Evolutionary conservation across 2,888 invertebrate genomes (phyloP).

Genomic region (Synanthedon formicaeformis): DNA sequence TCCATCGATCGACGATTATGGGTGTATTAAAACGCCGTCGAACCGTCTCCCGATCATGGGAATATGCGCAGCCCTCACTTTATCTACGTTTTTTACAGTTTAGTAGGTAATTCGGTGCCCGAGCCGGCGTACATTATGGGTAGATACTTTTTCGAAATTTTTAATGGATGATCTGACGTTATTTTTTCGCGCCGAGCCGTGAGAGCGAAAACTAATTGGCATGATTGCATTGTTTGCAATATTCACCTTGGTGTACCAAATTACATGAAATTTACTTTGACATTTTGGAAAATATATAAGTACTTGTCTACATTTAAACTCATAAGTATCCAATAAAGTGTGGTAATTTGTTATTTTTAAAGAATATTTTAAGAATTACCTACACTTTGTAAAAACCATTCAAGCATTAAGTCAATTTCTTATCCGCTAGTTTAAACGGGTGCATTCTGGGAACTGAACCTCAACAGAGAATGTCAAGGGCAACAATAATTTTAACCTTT

Average conservation of each 20-base stretch:
- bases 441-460: too few species aligned
- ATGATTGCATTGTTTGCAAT: not conserved
- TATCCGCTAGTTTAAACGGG: too few species aligned
- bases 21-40: conserved; percentile 60
- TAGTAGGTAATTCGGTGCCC: conserved; percentile 62
- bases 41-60: conserved; percentile 57
- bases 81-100: conserved; percentile 63
- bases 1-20: conserved; percentile 58
- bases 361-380: too few species aligned
- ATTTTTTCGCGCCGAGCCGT: conserved; percentile 28
- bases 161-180: conserved; percentile 30
- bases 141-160: conserved; percentile 28
- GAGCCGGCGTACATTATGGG: conserved; percentile 46
- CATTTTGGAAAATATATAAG: not conserved
- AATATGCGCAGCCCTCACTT: conserved; percentile 47
- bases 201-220: conserved; percentile 18
- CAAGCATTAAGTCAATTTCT: too few species aligned
- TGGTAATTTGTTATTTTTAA: too few species aligned
- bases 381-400: too few species aligned
- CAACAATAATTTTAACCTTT: too few species aligned
- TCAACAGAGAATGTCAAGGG: too few species aligned
- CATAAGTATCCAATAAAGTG: too few species aligned
- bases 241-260: not conserved
- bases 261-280: not conserved
- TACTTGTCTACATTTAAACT: too few species aligned